Base-by-base conservation (phyloP, 2,888 invertebrate species). In the Artemia sinica region DNA sequence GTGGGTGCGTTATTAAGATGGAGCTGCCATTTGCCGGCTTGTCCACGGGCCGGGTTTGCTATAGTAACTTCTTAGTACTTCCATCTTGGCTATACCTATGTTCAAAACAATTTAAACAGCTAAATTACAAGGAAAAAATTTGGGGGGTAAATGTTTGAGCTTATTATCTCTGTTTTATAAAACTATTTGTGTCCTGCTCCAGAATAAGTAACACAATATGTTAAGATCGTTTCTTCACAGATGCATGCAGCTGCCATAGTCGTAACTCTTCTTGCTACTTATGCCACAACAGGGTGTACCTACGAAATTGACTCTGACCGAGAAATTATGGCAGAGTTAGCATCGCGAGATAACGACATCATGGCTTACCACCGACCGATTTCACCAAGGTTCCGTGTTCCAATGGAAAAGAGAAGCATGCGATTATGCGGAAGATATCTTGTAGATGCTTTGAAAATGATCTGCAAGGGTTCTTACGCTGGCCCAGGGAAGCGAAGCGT, bases 361-460 rank as follows among this genome's bases (percentile, higher is more conserved):
- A 8, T 58, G n/a, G 58, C 58, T 14, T 58, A 58, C 58, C 58
- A 58, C 10, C 58, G 58, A n/a, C 58, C n/a, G n/a, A n/a, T 58
- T 14, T 58, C 58, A 9, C 58, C 58, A 14, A n/a, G 58, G 18
- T 14, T 58, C 18, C 18, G 18, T 18, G 58, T n/a, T 14, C 58
- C 58, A 8, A 58, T 58, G 58, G 58, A 1, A 58, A 58, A 58
- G 58, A 58, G 58, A 18, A n/a, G 18, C 14, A 14, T 18, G 58
- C n/a, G 58, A 18, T 10, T 58, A n/a, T 58, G 58, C 58, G 58
- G 58, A 58, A 58, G 18, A 10, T 58, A 58, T 18, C 18, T 58
- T n/a, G 58, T 18, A 58, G 58, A 58, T 58, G 58, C 58, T n/a
- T 18, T 58, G 14, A 58, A 58, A 58, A 58, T 58, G 58, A 58